phyloP scores from a whole-genome alignment of 2,113 vertebrate species.

The Dipodomys merriami region DNA sequence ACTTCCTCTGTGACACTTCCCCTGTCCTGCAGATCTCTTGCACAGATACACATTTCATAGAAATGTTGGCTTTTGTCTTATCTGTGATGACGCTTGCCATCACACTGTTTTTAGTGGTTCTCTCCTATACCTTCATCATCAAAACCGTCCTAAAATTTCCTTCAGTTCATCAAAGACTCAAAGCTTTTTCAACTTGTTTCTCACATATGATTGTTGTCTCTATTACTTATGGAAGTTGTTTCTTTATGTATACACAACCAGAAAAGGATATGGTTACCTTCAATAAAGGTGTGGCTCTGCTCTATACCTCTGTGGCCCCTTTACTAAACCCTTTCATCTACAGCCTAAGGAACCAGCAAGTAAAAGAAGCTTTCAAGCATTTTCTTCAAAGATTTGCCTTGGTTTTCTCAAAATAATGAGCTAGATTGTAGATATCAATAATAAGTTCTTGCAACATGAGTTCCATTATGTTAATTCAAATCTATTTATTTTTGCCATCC shows the following conservation, averaged over 20 bases:
- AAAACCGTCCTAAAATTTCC: conserved; percentile 65
- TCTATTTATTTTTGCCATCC: background rate
- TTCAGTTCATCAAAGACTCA: conserved; percentile 47
- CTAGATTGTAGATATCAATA: background rate
- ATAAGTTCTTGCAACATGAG: background rate
- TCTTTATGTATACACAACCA: conserved; percentile 78
- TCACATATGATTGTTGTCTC: conserved; percentile 75
- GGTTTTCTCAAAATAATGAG: background rate
- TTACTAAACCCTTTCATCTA: conserved; percentile 83
- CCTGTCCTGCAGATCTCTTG: conserved; percentile 56
- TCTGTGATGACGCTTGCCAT: conserved; percentile 50
- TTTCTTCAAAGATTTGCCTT: conserved; percentile 12
- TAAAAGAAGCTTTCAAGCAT: conserved; percentile 72
- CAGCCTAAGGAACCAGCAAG: conserved; percentile 81
- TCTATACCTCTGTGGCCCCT: conserved; percentile 76
- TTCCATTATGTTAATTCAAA: background rate
- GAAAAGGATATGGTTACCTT: conserved; percentile 57
- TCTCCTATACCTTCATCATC: conserved; percentile 58
- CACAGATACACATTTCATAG: conserved; percentile 54
- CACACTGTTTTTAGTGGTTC: conserved; percentile 45
- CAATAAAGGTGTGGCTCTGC: conserved; percentile 72
- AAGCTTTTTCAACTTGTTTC: conserved; percentile 77
- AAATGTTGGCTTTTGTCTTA: conserved; percentile 49
- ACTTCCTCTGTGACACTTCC: conserved; percentile 62
- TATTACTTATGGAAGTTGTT: conserved; percentile 71